phyloP scores from a whole-genome alignment of 1,140 invertebrate genomes.

The Drosophila sechellia region DNA sequence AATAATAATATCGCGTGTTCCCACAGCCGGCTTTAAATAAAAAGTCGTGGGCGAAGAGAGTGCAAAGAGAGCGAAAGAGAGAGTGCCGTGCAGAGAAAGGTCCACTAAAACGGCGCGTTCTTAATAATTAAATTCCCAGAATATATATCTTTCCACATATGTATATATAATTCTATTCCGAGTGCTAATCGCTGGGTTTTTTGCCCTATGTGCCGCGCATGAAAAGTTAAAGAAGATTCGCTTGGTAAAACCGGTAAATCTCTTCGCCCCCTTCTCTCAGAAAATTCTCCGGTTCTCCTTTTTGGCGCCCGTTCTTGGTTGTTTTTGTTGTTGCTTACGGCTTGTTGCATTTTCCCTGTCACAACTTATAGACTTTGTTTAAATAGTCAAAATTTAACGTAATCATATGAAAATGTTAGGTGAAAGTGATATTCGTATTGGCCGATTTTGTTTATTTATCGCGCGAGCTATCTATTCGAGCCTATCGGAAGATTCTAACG shows the following conservation, averaged over 20 bases:
- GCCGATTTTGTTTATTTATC: background rate
- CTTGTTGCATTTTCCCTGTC: constrained; percentile 61
- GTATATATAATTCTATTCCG: constrained; percentile 3
- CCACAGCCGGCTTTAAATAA: constrained; percentile 12
- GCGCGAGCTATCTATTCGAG: background rate
- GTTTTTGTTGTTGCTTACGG: constrained; percentile 28
- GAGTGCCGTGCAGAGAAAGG: constrained; percentile 5
- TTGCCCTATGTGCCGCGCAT: background rate
- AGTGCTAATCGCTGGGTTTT: constrained; percentile 19
- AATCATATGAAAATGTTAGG: background rate
- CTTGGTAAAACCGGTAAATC: constrained; percentile 64
- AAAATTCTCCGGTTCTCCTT: constrained; percentile 22
- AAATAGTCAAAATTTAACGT: constrained; percentile 32
- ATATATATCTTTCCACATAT: constrained; percentile 9
- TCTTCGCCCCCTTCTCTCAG: constrained; percentile 18
- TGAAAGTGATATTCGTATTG: background rate
- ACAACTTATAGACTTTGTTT: constrained; percentile 17
- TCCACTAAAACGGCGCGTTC: constrained; percentile 28
- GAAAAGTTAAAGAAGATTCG: constrained; percentile 21
- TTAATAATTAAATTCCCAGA: constrained; percentile 24
- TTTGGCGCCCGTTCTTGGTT: constrained; percentile 45
- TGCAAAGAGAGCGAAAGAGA: constrained; percentile 15
- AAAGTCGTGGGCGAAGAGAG: constrained; percentile 17
- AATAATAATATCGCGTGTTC: constrained; percentile 12
- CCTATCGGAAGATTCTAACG: background rate